phyloP scores from a whole-genome alignment of 2,888 invertebrate genomes.

The Papilio elwesi region DNA sequence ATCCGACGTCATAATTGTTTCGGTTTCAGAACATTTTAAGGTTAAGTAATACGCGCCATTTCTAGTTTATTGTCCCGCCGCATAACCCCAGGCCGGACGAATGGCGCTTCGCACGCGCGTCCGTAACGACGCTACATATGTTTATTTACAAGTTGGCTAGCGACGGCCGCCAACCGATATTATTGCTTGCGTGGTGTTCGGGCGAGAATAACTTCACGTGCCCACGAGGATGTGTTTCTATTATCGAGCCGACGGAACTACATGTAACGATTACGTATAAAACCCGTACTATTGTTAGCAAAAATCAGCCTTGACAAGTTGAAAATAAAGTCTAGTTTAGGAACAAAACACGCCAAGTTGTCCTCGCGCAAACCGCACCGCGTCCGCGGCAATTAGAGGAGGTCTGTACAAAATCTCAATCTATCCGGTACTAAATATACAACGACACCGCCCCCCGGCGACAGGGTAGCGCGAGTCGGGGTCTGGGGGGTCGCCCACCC shows the following conservation, averaged over 20 bases:
- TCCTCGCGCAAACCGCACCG: constrained; percentile 60
- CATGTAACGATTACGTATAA: constrained; percentile 58
- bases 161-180: background rate
- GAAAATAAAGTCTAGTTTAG: constrained; percentile 79
- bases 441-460: constrained; percentile 54
- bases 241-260: constrained; percentile 55
- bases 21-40: background rate
- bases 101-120: constrained; percentile 60
- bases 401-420: constrained; percentile 70
- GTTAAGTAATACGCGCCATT: constrained; percentile 19
- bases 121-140: constrained; percentile 55
- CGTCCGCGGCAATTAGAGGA: constrained; percentile 34
- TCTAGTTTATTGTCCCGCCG: constrained; percentile 68
- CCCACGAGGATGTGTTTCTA: constrained; percentile 48
- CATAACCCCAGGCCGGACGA: constrained; percentile 60
- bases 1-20: background rate
- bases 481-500: constrained; percentile 72
- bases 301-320: constrained; percentile 76
- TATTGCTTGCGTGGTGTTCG: constrained; percentile 29
- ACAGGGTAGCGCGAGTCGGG: constrained; percentile 46
- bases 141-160: constrained; percentile 58
- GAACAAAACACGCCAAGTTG: constrained; percentile 74
- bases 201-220: constrained; percentile 70
- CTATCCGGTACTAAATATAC: constrained; percentile 49
- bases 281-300: constrained; percentile 72